A percentile compares a stretch with the other conserved stretches of the same genome.
Conservation (phyloP, 2,797 vertebrate genomes). For the Xenentodon cancila region DNA sequence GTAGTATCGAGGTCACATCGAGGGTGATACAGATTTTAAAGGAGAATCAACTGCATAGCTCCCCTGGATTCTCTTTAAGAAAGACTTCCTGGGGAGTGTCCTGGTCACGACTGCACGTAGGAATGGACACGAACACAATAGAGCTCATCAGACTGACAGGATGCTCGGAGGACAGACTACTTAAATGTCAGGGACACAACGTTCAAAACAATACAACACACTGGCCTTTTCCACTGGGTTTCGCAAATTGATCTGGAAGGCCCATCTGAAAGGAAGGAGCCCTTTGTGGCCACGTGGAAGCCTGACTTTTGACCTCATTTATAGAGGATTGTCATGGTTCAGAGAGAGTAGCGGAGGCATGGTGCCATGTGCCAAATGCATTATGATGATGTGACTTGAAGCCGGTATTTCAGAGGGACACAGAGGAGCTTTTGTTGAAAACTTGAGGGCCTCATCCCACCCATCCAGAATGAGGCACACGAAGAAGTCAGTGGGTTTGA, state of each 20-base stretch:
- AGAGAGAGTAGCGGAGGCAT: conserved; percentile 39
- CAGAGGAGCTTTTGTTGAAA: conserved; percentile 73
- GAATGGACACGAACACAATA: conserved; percentile 50
- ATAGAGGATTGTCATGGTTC: conserved; percentile 45
- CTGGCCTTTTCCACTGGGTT: conserved; percentile 17
- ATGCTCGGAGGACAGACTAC: conserved; percentile 29
- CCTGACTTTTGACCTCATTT: conserved; percentile 56
- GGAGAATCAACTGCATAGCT: conserved; percentile 17
- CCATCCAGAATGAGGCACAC: conserved; percentile 42
- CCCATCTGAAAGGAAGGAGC: conserved; percentile 40
- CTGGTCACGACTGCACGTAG: conserved; percentile 12
- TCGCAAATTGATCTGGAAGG: conserved; percentile 37
- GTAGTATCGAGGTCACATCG: conserved; percentile 13
- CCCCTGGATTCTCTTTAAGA: conserved; percentile 24
- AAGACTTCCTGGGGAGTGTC: conserved; percentile 25
- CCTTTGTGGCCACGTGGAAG: conserved; percentile 51
- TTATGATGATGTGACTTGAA: conserved; percentile 60
- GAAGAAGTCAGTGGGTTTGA: conserved; percentile 59
- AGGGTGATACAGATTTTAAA: conserved; percentile 3
- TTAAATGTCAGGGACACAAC: conserved; percentile 50
- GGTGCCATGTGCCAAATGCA: conserved; percentile 58
- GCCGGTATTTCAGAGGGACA: conserved; percentile 45
- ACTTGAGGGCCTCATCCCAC: conserved; percentile 52
- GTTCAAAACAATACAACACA: conserved; percentile 35
- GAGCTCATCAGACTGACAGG: conserved; percentile 44